Percentiles rank a stretch among this genome's conserved stretches.
Conservation (phyloP, 37 sponge, comb jelly and placozoan genomes). For the Aphrocallistes beatrix region DNA sequence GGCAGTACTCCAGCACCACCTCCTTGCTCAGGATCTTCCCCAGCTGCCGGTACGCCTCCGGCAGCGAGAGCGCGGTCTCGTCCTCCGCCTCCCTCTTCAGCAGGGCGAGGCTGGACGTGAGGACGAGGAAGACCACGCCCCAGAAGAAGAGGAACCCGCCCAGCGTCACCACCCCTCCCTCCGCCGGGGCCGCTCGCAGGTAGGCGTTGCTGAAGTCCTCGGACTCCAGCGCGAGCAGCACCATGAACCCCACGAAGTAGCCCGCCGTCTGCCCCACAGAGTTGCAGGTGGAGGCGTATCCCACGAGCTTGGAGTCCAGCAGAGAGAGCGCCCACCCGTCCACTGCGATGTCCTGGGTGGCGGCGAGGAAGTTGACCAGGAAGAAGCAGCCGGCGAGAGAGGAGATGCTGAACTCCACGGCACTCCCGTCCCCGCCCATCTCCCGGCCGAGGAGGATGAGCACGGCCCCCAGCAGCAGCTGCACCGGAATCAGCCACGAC, state of each 20-base stretch:
- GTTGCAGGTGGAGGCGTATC: slow-evolving; percentile 88
- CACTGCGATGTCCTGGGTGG: slow-evolving; percentile 94
- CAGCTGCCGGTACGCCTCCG: slow-evolving; percentile 45
- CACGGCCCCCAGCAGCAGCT: slow-evolving; percentile 58
- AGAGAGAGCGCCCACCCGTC: slow-evolving; percentile 98
- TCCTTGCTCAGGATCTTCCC: slow-evolving; percentile 35
- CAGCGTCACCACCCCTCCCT: slow-evolving; percentile 63
- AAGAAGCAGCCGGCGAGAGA: slow-evolving; percentile 64
- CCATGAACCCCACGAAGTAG: slow-evolving; percentile 75
- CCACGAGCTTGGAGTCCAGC: slow-evolving; percentile 69
- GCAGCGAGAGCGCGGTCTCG: neutral
- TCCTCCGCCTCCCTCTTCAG: slow-evolving; percentile 56
- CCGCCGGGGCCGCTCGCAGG: slow-evolving; percentile 40
- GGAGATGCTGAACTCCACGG: slow-evolving; percentile 27
- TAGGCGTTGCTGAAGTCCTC: slow-evolving; percentile 79
- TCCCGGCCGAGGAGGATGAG: slow-evolving; percentile 61
- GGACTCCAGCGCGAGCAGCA: slow-evolving; percentile 86
- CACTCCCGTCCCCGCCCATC: slow-evolving; percentile 30
- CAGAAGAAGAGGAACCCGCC: slow-evolving; percentile 59
- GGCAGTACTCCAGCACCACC: slow-evolving; percentile 30
- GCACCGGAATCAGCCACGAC: slow-evolving; percentile 85
- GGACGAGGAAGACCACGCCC: slow-evolving; percentile 66
- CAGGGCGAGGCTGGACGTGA: slow-evolving; percentile 60
- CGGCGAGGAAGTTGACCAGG: slow-evolving; percentile 64
- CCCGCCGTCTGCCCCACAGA: slow-evolving; percentile 92